These are phyloP conservation scores for Hemiprocne comata DNA, from an alignment of 2,113 vertebrate species.

Conservation along the genomic window DNA sequence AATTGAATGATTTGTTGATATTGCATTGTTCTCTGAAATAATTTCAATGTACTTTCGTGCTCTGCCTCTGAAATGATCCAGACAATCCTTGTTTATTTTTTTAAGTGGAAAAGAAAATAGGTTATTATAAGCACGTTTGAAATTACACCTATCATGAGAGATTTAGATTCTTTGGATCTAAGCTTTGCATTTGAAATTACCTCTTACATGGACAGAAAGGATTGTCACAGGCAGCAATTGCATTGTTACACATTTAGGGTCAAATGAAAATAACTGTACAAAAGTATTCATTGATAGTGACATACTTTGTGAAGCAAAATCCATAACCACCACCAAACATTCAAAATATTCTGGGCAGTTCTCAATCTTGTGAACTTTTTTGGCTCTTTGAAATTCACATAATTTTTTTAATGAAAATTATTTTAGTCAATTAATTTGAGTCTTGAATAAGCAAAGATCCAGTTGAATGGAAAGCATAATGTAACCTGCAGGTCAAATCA, in stretches of 20 bases:
- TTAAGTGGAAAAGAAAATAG: neutral
- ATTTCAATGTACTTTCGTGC: neutral
- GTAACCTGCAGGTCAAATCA: neutral
- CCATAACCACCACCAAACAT: neutral
- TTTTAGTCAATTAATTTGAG: neutral
- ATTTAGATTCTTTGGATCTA: neutral
- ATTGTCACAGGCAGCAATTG: neutral
- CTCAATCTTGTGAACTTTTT: neutral
- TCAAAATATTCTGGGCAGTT: neutral
- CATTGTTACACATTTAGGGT: neutral
- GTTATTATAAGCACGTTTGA: neutral
- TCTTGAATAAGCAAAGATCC: neutral
- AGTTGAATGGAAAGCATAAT: neutral
- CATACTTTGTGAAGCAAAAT: neutral
- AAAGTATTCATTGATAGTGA: neutral
- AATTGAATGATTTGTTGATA: neutral
- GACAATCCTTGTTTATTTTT: neutral
- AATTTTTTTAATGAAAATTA: neutral
- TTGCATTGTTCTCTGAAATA: neutral
- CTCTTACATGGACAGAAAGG: neutral
- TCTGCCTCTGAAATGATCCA: neutral
- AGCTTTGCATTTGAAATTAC: neutral
- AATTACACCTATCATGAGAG: neutral
- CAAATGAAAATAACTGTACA: neutral
- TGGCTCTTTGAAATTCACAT: neutral